Base-by-base conservation (phyloP, 2,797 vertebrate species). In the Lycodopsis pacificus region DNA sequence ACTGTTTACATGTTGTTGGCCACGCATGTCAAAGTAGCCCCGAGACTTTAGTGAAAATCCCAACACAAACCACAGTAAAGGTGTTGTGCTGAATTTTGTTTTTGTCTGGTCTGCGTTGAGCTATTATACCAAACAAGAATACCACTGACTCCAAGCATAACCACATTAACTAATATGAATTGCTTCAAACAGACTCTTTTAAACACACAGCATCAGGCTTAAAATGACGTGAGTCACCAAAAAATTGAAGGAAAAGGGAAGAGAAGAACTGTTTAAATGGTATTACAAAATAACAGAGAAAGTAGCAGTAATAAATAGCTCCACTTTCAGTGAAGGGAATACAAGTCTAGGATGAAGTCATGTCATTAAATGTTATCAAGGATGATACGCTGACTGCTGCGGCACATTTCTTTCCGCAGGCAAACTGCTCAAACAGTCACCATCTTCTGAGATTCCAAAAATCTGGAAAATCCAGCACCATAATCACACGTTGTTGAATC, bases 61-160 rank as follows among this genome's bases (percentile, higher is more conserved):
- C n/a, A 58, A 2, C 17, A 12, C 1, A 12, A 46, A 40, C 30
- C 4, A 5, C n/a, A 56, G 3, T 40, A 13, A 7, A 59, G 13
- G 17, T 64, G 27, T 56, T 46, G 61, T 49, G 10, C 54, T 30
- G 54, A 56, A 53, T 25, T 25, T 8, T 15, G 13, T 49, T 25
- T 19, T 20, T 34, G 14, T 62, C 49, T 42, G 20, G 44, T 20
- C 27, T 30, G 22, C 51, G 20, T 57, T 30, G 7, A 57, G 27
- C 54, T 17, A 57, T 57, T 57, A 56, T 27, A 19, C 30, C n/a
- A 66, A 53, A 42, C 38, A 27, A 57, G 14, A 62, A 64, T 51
- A 44, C 13, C 5, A n/a, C 48, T 2, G 51, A 67, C 49, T 49
- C 30, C 46, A 36, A 25, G 27, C 22, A 48, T 2, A 22, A 49